A percentile compares a stretch with the other conserved stretches of the same genome.
Conservation (phyloP, 2,113 vertebrate species). For the Cathartes aura region DNA sequence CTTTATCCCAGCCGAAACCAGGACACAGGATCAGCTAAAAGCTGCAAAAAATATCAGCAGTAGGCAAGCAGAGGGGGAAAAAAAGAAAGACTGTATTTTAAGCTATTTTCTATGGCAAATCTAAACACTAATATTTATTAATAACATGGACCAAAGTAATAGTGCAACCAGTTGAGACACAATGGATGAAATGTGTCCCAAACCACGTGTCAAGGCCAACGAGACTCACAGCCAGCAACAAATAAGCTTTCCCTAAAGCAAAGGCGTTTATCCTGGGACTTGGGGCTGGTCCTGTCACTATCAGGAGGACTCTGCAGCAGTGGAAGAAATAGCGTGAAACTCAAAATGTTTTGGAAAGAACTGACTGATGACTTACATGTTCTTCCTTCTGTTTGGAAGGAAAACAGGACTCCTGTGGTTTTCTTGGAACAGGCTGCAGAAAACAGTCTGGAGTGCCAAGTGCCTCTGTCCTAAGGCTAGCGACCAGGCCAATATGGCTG, state of each 20-base stretch:
- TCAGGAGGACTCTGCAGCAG: not conserved
- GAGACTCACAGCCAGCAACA: not conserved
- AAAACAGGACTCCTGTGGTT: not conserved
- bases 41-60: not conserved
- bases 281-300: not conserved
- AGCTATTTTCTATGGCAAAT: not conserved
- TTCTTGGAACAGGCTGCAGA: constrained; percentile 31
- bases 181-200: not conserved
- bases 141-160: not conserved
- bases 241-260: not conserved
- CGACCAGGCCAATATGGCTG: not conserved
- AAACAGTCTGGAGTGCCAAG: not conserved
- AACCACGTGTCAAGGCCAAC: fast-evolving
- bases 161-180: not conserved
- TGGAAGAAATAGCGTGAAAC: not conserved
- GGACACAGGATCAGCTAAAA: not conserved
- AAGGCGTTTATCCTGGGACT: not conserved
- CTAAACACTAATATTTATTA: not conserved
- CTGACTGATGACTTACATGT: not conserved
- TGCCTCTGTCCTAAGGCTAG: not conserved
- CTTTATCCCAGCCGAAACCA: no score
- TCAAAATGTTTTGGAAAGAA: not conserved
- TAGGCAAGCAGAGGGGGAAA: not conserved
- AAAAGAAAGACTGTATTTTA: not conserved
- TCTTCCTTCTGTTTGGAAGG: constrained; percentile 41